Evolutionary conservation across 1,140 invertebrate genomes (phyloP).

Genomic region (Oryzaephilus surinamensis): DNA sequence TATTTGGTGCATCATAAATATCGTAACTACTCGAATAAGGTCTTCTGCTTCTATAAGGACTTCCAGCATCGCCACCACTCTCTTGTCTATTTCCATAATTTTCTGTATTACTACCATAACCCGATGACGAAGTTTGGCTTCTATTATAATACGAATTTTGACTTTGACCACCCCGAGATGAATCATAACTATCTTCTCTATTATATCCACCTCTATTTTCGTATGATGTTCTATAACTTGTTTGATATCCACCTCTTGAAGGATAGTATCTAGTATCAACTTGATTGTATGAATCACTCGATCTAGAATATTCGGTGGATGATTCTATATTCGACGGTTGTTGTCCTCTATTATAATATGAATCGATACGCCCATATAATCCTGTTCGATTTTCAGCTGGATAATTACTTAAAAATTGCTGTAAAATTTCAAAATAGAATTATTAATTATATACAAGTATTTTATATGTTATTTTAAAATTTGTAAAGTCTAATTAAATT

Average conservation of each 20-base stretch:
- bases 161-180: neutral
- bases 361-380: constrained; percentile 15
- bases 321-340: neutral
- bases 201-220: neutral
- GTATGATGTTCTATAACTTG: neutral
- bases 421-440: constrained; percentile 6
- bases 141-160: neutral
- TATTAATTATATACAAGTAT: too few species aligned
- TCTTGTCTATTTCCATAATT: constrained; percentile 2
- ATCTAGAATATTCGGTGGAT: neutral
- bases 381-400: constrained; percentile 18
- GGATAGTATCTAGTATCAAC: neutral
- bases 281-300: neutral
- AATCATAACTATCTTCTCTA: neutral
- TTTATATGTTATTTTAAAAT: too few species aligned
- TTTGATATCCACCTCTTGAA: too few species aligned
- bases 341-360: neutral
- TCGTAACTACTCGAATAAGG: constrained; percentile 37
- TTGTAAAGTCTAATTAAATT: too few species aligned
- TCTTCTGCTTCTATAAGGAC: constrained; percentile 20
- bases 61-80: constrained; percentile 7
- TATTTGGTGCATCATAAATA: constrained; percentile 45
- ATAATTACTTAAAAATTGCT: constrained; percentile 25
- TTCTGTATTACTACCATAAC: constrained; percentile 1
- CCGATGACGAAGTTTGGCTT: neutral